Evolutionary conservation across 1,140 invertebrate genomes (phyloP).

Genomic region (Drosophila littoralis): DNA sequence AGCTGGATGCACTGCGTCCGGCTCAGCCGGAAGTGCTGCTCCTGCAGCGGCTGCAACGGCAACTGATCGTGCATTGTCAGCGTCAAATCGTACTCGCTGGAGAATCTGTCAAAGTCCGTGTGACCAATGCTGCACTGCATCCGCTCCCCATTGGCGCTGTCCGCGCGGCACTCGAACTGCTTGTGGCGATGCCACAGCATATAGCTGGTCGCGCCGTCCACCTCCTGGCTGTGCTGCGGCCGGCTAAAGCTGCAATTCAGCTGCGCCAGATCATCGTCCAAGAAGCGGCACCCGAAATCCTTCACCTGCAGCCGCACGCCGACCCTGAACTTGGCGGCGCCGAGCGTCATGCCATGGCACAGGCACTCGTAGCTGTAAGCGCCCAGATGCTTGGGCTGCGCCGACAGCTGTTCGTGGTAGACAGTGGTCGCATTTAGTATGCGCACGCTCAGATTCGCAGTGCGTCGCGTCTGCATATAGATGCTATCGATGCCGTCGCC

Average conservation of each 20-base stretch:
- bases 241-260: constrained; percentile 13
- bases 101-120: background rate
- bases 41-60: background rate
- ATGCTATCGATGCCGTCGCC: background rate
- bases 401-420: background rate
- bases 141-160: background rate
- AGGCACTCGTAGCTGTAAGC: background rate
- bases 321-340: background rate
- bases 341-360: background rate
- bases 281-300: background rate
- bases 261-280: background rate
- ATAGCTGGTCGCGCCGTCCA: background rate
- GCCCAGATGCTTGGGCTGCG: background rate
- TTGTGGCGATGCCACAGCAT: background rate
- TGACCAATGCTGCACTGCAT: background rate
- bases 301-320: background rate
- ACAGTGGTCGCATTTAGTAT: background rate
- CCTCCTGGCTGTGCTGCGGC: background rate
- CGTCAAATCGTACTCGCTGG: background rate
- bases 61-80: background rate
- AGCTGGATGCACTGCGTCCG: constrained; percentile 3
- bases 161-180: background rate
- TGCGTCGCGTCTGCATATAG: background rate
- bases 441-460: background rate
- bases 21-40: background rate